Evolutionary conservation across 2,888 invertebrate genomes (phyloP).

Genomic region (Amblyjoppa proteus): DNA sequence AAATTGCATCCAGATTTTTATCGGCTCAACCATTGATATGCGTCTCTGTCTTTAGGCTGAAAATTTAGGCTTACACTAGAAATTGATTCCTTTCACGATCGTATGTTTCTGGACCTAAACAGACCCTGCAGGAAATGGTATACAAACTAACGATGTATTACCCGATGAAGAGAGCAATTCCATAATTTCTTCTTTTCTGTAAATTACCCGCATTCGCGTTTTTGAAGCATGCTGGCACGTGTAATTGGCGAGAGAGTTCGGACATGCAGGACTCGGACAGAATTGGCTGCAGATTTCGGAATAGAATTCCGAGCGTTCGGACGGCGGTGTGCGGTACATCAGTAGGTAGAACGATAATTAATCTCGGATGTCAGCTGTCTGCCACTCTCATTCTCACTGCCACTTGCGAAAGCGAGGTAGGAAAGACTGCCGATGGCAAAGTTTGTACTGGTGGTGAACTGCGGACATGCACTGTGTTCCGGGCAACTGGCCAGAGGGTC

Average conservation of each 20-base stretch:
- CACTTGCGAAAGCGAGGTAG: slow-evolving; percentile 45
- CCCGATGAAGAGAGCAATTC: not conserved
- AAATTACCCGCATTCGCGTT: slow-evolving; percentile 2
- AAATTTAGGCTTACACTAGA: not conserved
- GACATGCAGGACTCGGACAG: slow-evolving; percentile 8
- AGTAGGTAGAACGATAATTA: slow-evolving; percentile 62
- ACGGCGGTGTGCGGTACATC: slow-evolving; percentile 44
- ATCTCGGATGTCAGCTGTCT: slow-evolving; percentile 61
- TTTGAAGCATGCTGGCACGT: slow-evolving; percentile 36
- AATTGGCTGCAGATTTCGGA: slow-evolving; percentile 46
- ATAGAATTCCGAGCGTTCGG: slow-evolving; percentile 56
- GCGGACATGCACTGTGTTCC: slow-evolving; percentile 62
- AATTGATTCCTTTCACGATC: too few relatives aligned
- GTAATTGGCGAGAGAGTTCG: slow-evolving; percentile 38
- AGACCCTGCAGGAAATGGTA: too few relatives aligned
- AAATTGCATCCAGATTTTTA: not conserved
- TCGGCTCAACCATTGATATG: not conserved
- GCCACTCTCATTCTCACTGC: slow-evolving; percentile 22
- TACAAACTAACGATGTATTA: not conserved
- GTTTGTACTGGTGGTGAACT: slow-evolving; percentile 66
- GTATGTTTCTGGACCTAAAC: too few relatives aligned
- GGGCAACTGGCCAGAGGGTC: slow-evolving; percentile 70
- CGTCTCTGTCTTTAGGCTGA: not conserved
- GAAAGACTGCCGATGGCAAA: slow-evolving; percentile 57
- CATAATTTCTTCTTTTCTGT: not conserved